Percentiles rank a stretch among this genome's conserved stretches.
These are phyloP conservation scores for Ellobium chinense DNA, from an alignment of 2,888 invertebrate genomes.

Conservation along the genomic window DNA sequence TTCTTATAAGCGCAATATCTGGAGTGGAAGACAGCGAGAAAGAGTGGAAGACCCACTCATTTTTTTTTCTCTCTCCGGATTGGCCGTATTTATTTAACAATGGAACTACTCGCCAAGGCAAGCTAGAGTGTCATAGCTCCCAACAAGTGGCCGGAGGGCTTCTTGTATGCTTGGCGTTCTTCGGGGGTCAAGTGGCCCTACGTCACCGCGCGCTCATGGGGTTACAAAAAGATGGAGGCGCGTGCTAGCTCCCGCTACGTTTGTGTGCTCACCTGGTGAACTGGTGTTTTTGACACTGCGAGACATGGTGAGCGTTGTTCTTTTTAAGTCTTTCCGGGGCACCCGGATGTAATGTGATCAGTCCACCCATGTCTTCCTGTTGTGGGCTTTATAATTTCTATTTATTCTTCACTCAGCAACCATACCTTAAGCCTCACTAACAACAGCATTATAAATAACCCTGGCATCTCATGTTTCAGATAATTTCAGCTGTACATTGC, in stretches of 20 bases:
- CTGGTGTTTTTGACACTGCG: not conserved
- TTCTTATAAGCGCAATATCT: too few species aligned
- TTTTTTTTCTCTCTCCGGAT: too few species aligned
- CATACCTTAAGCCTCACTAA: too few species aligned
- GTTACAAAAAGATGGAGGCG: not conserved
- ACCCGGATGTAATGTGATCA: not conserved
- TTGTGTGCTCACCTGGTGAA: constrained; percentile 5
- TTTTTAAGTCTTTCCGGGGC: not conserved
- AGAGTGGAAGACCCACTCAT: too few species aligned
- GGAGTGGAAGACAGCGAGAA: too few species aligned
- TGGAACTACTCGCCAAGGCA: not conserved
- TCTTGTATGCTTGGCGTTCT: constrained; percentile 1
- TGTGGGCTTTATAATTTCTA: too few species aligned
- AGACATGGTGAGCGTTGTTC: not conserved
- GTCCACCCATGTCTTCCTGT: too few species aligned
- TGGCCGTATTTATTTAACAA: not conserved
- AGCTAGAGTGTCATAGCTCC: not conserved
- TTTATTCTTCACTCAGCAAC: too few species aligned
- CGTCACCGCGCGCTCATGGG: not conserved
- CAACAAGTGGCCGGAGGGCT: not conserved
- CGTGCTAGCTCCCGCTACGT: not conserved
- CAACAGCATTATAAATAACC: too few species aligned
- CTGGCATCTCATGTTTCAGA: too few species aligned
- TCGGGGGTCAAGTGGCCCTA: not conserved
- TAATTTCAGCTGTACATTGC: too few species aligned